These are phyloP conservation scores for Caenorhabditis zanzibari DNA, from an alignment of 2,888 invertebrate genomes.

Conservation along the genomic window DNA sequence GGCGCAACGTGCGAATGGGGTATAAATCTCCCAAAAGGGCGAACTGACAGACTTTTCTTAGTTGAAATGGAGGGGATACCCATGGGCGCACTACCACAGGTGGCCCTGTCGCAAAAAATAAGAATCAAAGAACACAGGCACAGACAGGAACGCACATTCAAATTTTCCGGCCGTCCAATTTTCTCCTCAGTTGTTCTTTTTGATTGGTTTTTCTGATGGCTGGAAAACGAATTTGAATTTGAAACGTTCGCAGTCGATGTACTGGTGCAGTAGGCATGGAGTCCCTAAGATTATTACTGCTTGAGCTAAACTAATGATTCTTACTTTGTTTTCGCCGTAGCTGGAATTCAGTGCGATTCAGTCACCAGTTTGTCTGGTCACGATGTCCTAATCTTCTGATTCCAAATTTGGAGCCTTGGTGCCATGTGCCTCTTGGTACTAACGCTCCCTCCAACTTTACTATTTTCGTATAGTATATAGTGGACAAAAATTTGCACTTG, in stretches of 20 bases:
- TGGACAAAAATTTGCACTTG: conserved; percentile 8
- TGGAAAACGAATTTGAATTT: not conserved
- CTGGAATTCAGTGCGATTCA: no score
- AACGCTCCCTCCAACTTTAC: not conserved
- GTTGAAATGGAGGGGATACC: conserved; percentile 15
- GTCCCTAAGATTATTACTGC: not conserved
- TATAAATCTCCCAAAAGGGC: conserved; percentile 55
- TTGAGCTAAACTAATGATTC: no score
- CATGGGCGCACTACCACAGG: conserved; percentile 38
- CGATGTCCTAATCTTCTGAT: not conserved
- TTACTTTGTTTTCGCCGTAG: no score
- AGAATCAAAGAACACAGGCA: conserved; percentile 34
- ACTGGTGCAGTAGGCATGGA: not conserved
- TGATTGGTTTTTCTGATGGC: conserved; percentile 9
- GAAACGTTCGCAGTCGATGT: not conserved
- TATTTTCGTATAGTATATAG: not conserved
- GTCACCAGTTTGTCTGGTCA: not conserved
- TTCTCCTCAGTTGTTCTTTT: conserved; percentile 19
- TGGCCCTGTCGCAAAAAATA: conserved; percentile 11
- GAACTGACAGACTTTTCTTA: conserved; percentile 28
- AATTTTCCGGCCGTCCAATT: conserved; percentile 22
- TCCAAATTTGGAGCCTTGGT: not conserved
- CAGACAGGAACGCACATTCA: conserved; percentile 29
- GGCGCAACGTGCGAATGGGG: conserved; percentile 61
- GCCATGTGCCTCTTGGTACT: not conserved